Conservation (phyloP, 2,888 invertebrate genomes). For the Drosophila acutilabella region DNA sequence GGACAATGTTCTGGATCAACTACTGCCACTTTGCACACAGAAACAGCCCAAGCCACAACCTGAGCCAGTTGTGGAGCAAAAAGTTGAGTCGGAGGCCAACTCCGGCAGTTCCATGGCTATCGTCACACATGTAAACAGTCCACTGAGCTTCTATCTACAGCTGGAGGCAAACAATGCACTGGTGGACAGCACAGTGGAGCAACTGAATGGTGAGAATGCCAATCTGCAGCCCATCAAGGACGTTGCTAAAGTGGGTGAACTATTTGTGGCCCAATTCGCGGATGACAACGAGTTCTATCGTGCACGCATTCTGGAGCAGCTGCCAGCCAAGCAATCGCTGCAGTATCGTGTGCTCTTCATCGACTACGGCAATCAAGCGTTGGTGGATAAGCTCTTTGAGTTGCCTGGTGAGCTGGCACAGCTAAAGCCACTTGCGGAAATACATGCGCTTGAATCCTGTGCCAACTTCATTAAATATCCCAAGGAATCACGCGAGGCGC, state of each 20-base stretch:
- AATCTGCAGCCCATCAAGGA: conserved; percentile 74
- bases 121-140: conserved; percentile 90
- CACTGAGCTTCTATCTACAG: conserved; percentile 92
- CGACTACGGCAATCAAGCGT: conserved; percentile 88
- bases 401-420: conserved; percentile 87
- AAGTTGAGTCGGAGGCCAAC: conserved; percentile 39
- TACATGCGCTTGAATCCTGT: conserved; percentile 88
- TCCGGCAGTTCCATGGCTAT: conserved; percentile 85
- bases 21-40: conserved; percentile 86
- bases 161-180: conserved; percentile 85
- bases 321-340: conserved; percentile 83
- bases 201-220: conserved; percentile 60
- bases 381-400: conserved; percentile 86
- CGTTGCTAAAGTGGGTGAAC: conserved; percentile 83
- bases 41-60: conserved; percentile 34
- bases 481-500: conserved; percentile 66
- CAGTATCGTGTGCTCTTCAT: conserved; percentile 90
- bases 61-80: conserved; percentile 35
- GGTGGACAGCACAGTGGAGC: conserved; percentile 46
- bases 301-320: conserved; percentile 90
- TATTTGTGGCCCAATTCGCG: conserved; percentile 91
- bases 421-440: conserved; percentile 87
- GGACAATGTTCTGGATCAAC: conserved; percentile 88
- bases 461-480: conserved; percentile 84
- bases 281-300: conserved; percentile 95